Conservation (phyloP, 2,888 invertebrate species). For the Ethmia dodecea region DNA sequence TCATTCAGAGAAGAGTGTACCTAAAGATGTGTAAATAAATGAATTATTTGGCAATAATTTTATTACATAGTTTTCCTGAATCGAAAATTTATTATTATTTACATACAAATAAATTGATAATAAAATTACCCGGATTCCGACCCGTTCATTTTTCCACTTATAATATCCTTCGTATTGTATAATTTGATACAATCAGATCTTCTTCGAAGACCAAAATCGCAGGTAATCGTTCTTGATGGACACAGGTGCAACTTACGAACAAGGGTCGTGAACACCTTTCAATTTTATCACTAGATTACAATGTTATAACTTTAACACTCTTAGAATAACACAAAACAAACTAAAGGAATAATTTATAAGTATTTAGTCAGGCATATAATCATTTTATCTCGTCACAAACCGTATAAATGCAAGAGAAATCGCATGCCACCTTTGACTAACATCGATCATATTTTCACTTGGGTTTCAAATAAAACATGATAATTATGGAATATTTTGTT, state of each 20-base stretch:
- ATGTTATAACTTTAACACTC: constrained; percentile 51
- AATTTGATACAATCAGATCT: constrained; percentile 27
- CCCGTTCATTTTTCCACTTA: constrained; percentile 81
- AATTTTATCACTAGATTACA: constrained; percentile 42
- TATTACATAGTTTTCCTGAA: too few relatives aligned
- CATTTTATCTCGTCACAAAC: constrained; percentile 71
- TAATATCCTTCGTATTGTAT: constrained; percentile 21
- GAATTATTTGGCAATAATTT: too few relatives aligned
- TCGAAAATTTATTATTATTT: too few relatives aligned
- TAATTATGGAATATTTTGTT: constrained; percentile 31
- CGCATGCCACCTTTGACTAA: constrained; percentile 65
- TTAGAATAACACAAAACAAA: constrained; percentile 54
- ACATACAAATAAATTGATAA: too few relatives aligned
- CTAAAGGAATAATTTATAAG: constrained; percentile 49
- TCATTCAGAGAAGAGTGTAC: too few relatives aligned
- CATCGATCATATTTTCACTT: constrained; percentile 66
- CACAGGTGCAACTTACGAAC: constrained; percentile 42
- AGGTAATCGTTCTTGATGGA: constrained; percentile 36
- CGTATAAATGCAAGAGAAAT: constrained; percentile 74
- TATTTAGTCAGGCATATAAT: constrained; percentile 44
- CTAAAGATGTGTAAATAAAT: too few relatives aligned
- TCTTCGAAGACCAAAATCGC: constrained; percentile 35
- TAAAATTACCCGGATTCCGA: constrained; percentile 87
- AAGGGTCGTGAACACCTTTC: constrained; percentile 34
- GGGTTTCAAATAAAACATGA: constrained; percentile 31